These are phyloP conservation scores for Tinea pellionella DNA, from an alignment of 2,888 invertebrate species.

Conservation along the genomic window DNA sequence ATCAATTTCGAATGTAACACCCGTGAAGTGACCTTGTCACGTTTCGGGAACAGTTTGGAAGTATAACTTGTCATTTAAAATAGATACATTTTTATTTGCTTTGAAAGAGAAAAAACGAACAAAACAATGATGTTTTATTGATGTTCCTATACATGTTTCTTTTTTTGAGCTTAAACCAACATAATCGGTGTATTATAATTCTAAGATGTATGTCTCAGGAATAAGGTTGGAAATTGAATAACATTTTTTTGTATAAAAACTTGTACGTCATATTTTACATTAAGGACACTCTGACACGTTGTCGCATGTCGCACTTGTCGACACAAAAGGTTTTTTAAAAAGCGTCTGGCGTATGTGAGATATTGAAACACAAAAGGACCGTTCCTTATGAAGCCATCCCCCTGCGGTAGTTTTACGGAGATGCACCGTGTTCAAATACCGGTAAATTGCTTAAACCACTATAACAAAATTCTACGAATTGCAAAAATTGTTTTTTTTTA, in stretches of 20 bases:
- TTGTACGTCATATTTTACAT: neutral
- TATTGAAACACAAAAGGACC: conserved; percentile 30
- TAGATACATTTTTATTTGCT: neutral
- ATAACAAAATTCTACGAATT: neutral
- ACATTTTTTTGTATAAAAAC: neutral
- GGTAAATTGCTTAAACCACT: neutral
- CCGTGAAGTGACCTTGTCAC: too few relatives aligned
- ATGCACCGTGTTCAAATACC: neutral
- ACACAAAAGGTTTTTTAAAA: conserved; percentile 54
- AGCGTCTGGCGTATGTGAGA: conserved; percentile 53
- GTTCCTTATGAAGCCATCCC: conserved; percentile 19
- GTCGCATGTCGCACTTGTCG: conserved; percentile 10
- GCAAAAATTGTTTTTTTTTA: too few relatives aligned
- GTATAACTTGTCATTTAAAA: neutral
- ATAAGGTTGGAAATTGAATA: neutral
- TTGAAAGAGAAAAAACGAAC: neutral
- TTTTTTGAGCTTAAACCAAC: neutral
- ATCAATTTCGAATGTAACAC: too few relatives aligned
- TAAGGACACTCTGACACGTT: conserved; percentile 2
- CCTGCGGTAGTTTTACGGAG: neutral
- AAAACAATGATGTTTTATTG: neutral
- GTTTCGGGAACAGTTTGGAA: too few relatives aligned
- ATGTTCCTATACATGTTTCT: neutral
- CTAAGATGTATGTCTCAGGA: neutral
- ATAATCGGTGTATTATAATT: neutral